Evolutionary conservation across 2,113 vertebrate genomes (phyloP).

Genomic region (Muscicapa adusta): DNA sequence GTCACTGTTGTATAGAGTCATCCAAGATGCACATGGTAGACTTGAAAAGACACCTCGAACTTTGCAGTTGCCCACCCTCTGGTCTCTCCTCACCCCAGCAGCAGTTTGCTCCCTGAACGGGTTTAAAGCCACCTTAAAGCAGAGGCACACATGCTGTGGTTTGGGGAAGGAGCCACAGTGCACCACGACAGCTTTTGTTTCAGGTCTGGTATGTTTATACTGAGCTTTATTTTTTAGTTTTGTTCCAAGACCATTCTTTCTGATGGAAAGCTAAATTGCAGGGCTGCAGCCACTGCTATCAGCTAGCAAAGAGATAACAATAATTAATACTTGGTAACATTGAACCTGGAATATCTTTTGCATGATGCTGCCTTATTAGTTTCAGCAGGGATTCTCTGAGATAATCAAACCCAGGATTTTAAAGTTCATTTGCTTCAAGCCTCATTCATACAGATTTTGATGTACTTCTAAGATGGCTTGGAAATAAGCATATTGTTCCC

Average conservation of each 20-base stretch:
- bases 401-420: constrained; percentile 26
- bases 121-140: not conserved
- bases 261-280: constrained; percentile 27
- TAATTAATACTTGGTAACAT: constrained; percentile 42
- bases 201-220: not conserved
- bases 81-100: not conserved
- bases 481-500: not conserved
- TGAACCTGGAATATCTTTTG: not conserved
- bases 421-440: not conserved
- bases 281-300: not conserved
- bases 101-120: not conserved
- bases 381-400: constrained; percentile 41
- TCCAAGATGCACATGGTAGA: not conserved
- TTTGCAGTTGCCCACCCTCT: not conserved
- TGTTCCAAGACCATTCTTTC: not conserved
- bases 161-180: not conserved
- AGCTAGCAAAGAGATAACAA: constrained; percentile 17
- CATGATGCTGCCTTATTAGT: constrained; percentile 18
- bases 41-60: not conserved
- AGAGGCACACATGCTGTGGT: not conserved
- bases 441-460: not conserved
- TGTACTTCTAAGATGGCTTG: not conserved
- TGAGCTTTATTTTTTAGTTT: not conserved
- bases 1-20: constrained; percentile 61
- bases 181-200: not conserved